Evolutionary conservation across 2,888 invertebrate species (phyloP), one percentile per base, ranked within the genome.

Genomic region (Ophion ellenae): DNA sequence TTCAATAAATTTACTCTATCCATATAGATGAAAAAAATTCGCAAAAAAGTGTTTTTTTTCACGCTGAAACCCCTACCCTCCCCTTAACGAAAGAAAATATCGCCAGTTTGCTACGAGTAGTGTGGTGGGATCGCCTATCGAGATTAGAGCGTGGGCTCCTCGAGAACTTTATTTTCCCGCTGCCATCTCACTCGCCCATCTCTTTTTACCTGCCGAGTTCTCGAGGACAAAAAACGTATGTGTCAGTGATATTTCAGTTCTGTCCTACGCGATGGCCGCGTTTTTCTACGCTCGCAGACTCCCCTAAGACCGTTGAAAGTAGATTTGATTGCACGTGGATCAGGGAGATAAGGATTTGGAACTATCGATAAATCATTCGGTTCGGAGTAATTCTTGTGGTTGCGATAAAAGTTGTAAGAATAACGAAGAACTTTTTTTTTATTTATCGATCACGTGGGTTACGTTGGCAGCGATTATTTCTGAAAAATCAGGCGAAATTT

Each of bases 111-210:
- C 53, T 9, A 40, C 7, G 40, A 5, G 11, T 9, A 32, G 10
- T 28, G 9, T 11, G 47, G 53, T 9, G 7, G 2, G 11, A 79
- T 77, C 74, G 78, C 81, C 81, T 85, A 81, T 70, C 74, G 69
- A 40, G n/a, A 57, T 28, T 7, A 40, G 71, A 67, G 24, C 20
- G 61, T 64, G 53, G 74, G n/a, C 70, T 66, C 66, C 20, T 76
- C 61, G 45, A 57, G 32, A 69, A 20, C 14, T 71, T 74, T 77
- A 53, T 20, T 57, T 45, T 57, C 11, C 40, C 69, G 20, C 11
- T 11, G 10, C 17, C 11, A 28, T 47, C 47, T 53, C 61, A 24
- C 47, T 53, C 61, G 20, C 47, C 59, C 64, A 28, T 47, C 36
- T 59, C 20, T 71, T 28, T 64, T 20, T 79, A 82, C 78, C 69